Evolutionary conservation across 92 coral and sea anemone genomes (phyloP).

Genomic region (Actinostola sp.): DNA sequence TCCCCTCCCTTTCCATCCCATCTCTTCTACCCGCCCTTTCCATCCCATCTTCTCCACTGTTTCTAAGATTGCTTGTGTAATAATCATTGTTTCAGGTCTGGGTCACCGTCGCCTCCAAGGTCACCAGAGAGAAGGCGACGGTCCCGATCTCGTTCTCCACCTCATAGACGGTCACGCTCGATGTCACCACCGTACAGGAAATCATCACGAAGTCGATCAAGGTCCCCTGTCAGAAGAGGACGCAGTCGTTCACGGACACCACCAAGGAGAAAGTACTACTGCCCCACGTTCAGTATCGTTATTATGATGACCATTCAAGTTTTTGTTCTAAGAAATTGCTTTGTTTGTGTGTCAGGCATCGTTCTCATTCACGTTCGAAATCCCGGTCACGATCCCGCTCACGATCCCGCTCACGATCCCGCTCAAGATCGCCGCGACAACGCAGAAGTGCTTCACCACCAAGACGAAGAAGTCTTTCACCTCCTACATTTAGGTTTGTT

Average conservation of each 20-base stretch:
- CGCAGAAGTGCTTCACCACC: too few relatives aligned
- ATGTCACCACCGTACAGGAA: constrained; percentile 62
- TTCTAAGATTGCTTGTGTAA: too few relatives aligned
- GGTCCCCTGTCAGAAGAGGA: constrained; percentile 57
- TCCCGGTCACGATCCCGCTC: constrained; percentile 20
- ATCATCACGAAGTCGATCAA: constrained; percentile 51
- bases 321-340: neutral
- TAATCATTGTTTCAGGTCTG: constrained; percentile 20
- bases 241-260: constrained; percentile 22
- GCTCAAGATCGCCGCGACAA: constrained; percentile 1
- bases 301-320: neutral
- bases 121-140: constrained; percentile 71
- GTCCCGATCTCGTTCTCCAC: constrained; percentile 66
- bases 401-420: constrained; percentile 18
- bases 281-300: too few relatives aligned
- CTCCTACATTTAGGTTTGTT: neutral
- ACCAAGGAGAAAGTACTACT: constrained; percentile 7
- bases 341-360: neutral
- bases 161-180: constrained; percentile 82
- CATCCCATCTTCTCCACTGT: too few relatives aligned
- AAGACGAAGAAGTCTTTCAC: too few relatives aligned
- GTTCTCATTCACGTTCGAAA: constrained; percentile 8
- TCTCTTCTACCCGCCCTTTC: too few relatives aligned
- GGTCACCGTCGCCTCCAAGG: constrained; percentile 75
- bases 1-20: too few relatives aligned